Base-by-base conservation (phyloP, 1,140 invertebrate species). In the Metopolophium dirhodum region DNA sequence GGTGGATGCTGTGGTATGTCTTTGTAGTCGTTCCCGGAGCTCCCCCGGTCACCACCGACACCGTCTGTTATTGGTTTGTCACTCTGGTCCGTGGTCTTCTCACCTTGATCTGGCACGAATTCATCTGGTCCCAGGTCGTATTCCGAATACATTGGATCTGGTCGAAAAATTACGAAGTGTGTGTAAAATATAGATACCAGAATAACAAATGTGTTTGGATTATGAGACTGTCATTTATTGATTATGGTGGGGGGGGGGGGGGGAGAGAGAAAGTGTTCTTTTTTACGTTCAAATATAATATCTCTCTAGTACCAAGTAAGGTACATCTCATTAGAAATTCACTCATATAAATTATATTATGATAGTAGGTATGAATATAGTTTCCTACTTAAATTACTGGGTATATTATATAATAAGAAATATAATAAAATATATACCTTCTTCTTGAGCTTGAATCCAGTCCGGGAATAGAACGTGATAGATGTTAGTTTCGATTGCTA, bases 381-480 rank as follows among this genome's bases (percentile, higher is more conserved):
- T 54, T 0, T 22, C 22, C 51, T 23, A 54, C 4, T 54, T 23
- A 54, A 7, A 54, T 54, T 54, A 54, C 20, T 54, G 6, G 30
- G 14, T 18, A n/a, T n/a, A n/a, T 18, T 18, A n/a, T n/a, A n/a
- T 18, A 77, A n/a, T n/a, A 77, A 18, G 4, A 7, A n/a, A 4
- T 68, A n/a, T n/a, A 68, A n/a, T n/a, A 68, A 68, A 68, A n/a
- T 68, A n/a, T 35, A 35, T 90, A 90, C 87, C 87, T 77, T 93
- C 93, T 26, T 82, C 88, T 90, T 93, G 93, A 26, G 87, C 93
- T n/a, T 90, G 88, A 90, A 82, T 95, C 93, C 95, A 94, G 47
- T 95, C 94, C 0, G 95, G 94, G 85, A 95, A 94, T 94, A 95
- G 95, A 0, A 95, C 94, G 57, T 95, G 95, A 90, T 95, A 95